Evolutionary conservation across 2,113 vertebrate species (phyloP).

Genomic region (Anolis carolinensis): DNA sequence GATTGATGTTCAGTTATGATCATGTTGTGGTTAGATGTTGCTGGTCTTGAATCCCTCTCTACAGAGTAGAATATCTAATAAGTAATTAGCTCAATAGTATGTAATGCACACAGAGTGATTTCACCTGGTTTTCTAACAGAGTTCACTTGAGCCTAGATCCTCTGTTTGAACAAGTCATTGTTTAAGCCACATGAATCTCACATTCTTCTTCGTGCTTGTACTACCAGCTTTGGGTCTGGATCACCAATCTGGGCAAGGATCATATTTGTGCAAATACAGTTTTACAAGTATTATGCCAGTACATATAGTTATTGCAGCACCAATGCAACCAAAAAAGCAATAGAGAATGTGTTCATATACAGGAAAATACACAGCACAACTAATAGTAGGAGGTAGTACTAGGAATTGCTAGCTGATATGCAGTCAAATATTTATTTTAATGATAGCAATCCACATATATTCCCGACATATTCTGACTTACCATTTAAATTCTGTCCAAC

Average conservation of each 20-base stretch:
- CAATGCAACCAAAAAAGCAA: neutral
- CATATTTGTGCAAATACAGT: neutral
- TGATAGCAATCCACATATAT: neutral
- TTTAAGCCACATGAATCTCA: no score
- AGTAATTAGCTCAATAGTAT: neutral
- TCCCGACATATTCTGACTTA: slow-evolving; percentile 63
- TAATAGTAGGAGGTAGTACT: neutral
- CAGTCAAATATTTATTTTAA: neutral
- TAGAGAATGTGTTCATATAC: neutral
- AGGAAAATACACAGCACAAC: neutral
- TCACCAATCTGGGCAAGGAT: neutral
- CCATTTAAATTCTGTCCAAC: slow-evolving; percentile 87
- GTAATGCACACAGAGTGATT: neutral
- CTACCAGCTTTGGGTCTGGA: neutral
- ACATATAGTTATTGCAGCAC: neutral
- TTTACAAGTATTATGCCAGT: neutral
- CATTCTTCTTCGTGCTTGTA: neutral
- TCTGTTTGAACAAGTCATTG: neutral
- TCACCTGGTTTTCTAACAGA: no score
- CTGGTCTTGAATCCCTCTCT: neutral
- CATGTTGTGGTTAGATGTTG: neutral
- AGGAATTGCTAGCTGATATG: no score
- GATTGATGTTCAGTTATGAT: no score
- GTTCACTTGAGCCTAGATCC: no score
- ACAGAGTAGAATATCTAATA: neutral